These are phyloP conservation scores for Andinoacara biseriatus DNA, from an alignment of 2,113 vertebrate genomes.

Conservation along the genomic window DNA sequence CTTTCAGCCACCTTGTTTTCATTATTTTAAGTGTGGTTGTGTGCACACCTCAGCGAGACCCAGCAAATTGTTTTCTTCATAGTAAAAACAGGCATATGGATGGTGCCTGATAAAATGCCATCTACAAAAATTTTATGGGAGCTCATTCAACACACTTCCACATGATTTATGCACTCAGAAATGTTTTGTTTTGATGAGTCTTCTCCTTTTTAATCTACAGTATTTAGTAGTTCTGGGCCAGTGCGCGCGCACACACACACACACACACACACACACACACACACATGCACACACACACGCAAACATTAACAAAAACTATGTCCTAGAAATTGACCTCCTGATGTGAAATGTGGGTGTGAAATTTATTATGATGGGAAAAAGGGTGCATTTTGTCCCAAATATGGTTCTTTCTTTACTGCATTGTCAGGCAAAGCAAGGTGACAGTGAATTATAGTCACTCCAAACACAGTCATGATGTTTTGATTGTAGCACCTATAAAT, in stretches of 20 bases:
- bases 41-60: conserved; percentile 31
- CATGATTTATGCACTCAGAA: conserved; percentile 39
- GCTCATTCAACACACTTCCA: conserved; percentile 27
- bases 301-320: background rate
- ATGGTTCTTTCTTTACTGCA: conserved; percentile 41
- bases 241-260: background rate
- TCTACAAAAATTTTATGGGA: conserved; percentile 40
- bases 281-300: too few species aligned
- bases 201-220: conserved; percentile 24
- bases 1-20: conserved; percentile 57
- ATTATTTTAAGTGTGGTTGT: conserved; percentile 35
- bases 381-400: conserved; percentile 31
- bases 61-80: background rate
- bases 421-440: conserved; percentile 6
- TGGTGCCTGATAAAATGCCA: conserved; percentile 33
- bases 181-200: conserved; percentile 28
- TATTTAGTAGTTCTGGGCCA: conserved; percentile 26
- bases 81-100: conserved; percentile 50
- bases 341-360: conserved; percentile 28
- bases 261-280: background rate
- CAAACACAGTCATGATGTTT: conserved; percentile 4
- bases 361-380: background rate
- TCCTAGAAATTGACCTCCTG: conserved; percentile 4
- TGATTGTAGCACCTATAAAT: conserved; percentile 5
- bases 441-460: conserved; percentile 25